phyloP scores from a whole-genome alignment of 2,797 vertebrate species.

The Lindbergichthys nudifrons region DNA sequence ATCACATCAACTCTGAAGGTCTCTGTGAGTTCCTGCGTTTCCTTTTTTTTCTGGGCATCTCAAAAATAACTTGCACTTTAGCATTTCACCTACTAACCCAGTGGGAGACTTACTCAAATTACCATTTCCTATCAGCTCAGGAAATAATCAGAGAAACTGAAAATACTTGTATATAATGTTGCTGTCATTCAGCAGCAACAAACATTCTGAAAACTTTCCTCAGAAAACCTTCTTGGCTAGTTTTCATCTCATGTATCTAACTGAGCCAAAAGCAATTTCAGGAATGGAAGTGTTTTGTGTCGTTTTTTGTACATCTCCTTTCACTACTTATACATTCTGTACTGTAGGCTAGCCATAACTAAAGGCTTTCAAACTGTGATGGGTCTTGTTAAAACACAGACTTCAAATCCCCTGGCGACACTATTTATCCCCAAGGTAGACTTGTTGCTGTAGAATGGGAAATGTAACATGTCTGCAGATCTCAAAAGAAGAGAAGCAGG shows the following conservation, averaged over 20 bases:
- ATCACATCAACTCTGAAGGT: slow-evolving; percentile 69
- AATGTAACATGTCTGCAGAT: slow-evolving; percentile 38
- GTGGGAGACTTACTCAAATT: slow-evolving; percentile 38
- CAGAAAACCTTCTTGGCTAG: slow-evolving; percentile 13
- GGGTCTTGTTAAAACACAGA: slow-evolving; percentile 59
- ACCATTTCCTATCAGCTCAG: background rate
- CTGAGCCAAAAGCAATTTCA: slow-evolving; percentile 26
- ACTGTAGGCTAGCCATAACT: slow-evolving; percentile 14
- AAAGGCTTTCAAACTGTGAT: slow-evolving; percentile 67
- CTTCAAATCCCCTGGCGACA: slow-evolving; percentile 53
- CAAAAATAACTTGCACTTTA: slow-evolving; percentile 57
- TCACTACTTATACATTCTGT: slow-evolving; percentile 31
- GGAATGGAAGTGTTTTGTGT: slow-evolving; percentile 15
- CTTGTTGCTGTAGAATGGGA: slow-evolving; percentile 40
- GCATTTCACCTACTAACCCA: slow-evolving; percentile 53
- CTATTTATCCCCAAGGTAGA: slow-evolving; percentile 60
- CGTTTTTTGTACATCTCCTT: slow-evolving; percentile 36
- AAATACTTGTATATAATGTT: background rate
- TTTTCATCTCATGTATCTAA: background rate
- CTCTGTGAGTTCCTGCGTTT: slow-evolving; percentile 44
- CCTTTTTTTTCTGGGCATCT: slow-evolving; percentile 18
- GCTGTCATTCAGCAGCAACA: background rate
- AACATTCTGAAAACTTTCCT: slow-evolving; percentile 20
- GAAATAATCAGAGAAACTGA: slow-evolving; percentile 21
- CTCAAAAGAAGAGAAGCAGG: slow-evolving; percentile 53